Evolutionary conservation across 2,797 vertebrate genomes (phyloP).

Genomic region (Telmatherina bonti): DNA sequence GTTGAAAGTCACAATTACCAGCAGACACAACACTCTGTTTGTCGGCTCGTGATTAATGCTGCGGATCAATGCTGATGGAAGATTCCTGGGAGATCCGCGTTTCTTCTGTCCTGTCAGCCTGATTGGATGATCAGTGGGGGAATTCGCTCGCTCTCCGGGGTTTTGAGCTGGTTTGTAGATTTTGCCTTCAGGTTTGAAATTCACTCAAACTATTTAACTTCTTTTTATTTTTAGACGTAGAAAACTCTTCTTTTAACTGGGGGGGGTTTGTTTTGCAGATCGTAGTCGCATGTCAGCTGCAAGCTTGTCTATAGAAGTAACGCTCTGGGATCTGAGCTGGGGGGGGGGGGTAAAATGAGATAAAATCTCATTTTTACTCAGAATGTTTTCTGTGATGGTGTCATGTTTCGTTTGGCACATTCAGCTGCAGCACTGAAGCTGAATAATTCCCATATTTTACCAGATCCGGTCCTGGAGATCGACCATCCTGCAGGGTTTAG

Average conservation of each 20-base stretch:
- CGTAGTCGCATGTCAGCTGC: too few relatives aligned
- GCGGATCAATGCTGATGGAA: conserved; percentile 76
- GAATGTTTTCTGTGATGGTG: too few relatives aligned
- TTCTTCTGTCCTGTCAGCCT: conserved; percentile 73
- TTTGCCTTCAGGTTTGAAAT: conserved; percentile 79
- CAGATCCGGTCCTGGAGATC: too few relatives aligned
- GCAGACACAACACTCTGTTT: conserved; percentile 82
- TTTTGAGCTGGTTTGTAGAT: conserved; percentile 77
- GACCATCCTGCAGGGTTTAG: too few relatives aligned
- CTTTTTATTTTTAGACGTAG: conserved; percentile 41
- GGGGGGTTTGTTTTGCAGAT: too few relatives aligned
- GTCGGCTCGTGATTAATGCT: conserved; percentile 80
- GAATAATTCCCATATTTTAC: too few relatives aligned
- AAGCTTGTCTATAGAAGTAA: too few relatives aligned
- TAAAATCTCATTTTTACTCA: too few relatives aligned
- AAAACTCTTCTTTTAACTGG: conserved; percentile 29
- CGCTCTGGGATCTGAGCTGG: too few relatives aligned
- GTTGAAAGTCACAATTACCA: conserved; percentile 81
- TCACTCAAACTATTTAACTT: conserved; percentile 65
- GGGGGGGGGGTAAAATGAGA: too few relatives aligned
- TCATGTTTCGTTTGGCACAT: too few relatives aligned
- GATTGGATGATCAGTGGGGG: conserved; percentile 82
- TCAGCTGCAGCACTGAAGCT: too few relatives aligned
- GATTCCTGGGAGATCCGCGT: conserved; percentile 72
- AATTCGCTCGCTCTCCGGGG: conserved; percentile 73